phyloP scores from a whole-genome alignment of 2,888 invertebrate genomes.

The Aspidiotus rigidus region DNA sequence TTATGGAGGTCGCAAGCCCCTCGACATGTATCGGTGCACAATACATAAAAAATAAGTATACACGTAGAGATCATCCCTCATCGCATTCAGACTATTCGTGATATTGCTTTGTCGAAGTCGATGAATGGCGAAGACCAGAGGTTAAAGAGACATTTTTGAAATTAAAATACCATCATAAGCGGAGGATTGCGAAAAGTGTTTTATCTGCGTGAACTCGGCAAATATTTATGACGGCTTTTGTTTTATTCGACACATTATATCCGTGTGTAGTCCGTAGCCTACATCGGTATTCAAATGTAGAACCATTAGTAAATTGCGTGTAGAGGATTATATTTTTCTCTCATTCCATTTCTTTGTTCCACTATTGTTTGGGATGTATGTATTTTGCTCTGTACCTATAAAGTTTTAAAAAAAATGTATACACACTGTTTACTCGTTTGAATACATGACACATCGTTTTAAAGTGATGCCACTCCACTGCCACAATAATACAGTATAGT shows the following conservation, averaged over 20 bases:
- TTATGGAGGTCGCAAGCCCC: too few relatives aligned
- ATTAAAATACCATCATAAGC: constrained; percentile 26
- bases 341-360: constrained; percentile 6
- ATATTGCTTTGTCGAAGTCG: constrained; percentile 9
- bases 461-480: not conserved
- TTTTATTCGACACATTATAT: constrained; percentile 16
- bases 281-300: constrained; percentile 24
- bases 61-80: too few relatives aligned
- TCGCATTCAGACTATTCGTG: constrained; percentile 8
- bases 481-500: too few relatives aligned
- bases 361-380: not conserved
- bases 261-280: constrained; percentile 7
- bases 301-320: constrained; percentile 33
- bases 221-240: constrained; percentile 32
- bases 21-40: not conserved
- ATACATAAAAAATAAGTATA: too few relatives aligned
- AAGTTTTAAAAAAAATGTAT: not conserved
- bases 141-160: constrained; percentile 31
- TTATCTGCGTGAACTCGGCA: constrained; percentile 24
- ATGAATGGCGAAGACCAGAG: constrained; percentile 24
- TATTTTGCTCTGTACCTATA: not conserved
- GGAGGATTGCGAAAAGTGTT: constrained; percentile 23
- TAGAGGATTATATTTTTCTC: constrained; percentile 28
- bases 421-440: not conserved
- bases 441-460: not conserved